Evolutionary conservation across 2,888 invertebrate genomes (phyloP), one percentile per base, ranked within the genome.

Genomic region (Caradrina clavipalpis): DNA sequence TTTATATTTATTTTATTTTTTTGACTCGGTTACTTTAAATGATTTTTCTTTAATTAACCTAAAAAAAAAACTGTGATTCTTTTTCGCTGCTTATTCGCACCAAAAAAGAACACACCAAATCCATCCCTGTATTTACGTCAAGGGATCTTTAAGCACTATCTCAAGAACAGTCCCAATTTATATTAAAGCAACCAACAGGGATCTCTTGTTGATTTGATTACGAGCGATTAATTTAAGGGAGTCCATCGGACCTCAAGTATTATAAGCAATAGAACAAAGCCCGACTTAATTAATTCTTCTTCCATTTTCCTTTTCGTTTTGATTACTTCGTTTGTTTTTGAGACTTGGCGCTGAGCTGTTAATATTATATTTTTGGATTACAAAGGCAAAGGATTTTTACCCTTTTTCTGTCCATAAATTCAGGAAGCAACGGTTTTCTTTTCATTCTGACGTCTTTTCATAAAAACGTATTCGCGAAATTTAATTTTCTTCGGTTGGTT

Each of bases 141-240:
- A 73, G 72, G 73, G 79, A 80, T 74, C 70, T 78, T 62, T 72
- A 71, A 80, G 73, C 82, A 84, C 85, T 86, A 86, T 84, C 86
- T 83, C 72, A 79, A 86, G 85, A 86, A 82, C 86, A 87, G 80
- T 81, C 83, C 82, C 86, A 87, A 88, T 90, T 90, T 88, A 88
- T 87, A 89, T 84, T 84, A 89, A 89, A 85, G 85, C 80, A 76
- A 87, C 86, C 90, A 88, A 85, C 81, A 80, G 88, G 85, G 85
- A 85, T 82, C 71, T 84, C 88, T 84, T 85, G 90, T 89, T 91
- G 90, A 93, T 93, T 92, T 91, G 91, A 93, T 93, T 91, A 92
- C 89, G 86, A 90, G 83, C 91, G 88, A 93, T 93, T 92, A 94
- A 93, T 94, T 91, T 50, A 90, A 91, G 85, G 87, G 86, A 87